Evolutionary conservation across 1,140 invertebrate species (phyloP).

Genomic region (Limonius californicus): DNA sequence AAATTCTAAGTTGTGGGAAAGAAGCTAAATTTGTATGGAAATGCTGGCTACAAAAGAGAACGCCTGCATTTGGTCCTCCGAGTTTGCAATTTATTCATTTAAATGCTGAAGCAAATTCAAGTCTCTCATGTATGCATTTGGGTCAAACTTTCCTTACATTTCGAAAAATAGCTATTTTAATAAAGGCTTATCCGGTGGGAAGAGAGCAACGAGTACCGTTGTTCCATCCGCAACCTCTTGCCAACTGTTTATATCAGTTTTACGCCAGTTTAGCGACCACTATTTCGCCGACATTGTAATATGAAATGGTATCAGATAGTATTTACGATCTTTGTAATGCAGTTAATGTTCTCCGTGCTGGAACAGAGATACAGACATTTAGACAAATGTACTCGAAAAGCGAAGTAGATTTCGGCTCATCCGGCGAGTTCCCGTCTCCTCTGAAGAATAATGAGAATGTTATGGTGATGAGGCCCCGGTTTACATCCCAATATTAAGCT

Average conservation of each 20-base stretch:
- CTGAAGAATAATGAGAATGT: constrained; percentile 44
- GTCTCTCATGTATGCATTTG: not conserved
- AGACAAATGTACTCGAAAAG: constrained; percentile 39
- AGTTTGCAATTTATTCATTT: not conserved
- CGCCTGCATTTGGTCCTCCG: too few relatives aligned
- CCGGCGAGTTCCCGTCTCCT: constrained; percentile 22
- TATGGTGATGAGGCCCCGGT: constrained; percentile 42
- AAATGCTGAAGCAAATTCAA: not conserved
- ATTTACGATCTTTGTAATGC: constrained; percentile 36
- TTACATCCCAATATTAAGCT: constrained; percentile 41
- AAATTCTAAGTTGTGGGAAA: too few relatives aligned
- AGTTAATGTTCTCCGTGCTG: constrained; percentile 32
- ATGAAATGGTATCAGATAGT: constrained; percentile 30
- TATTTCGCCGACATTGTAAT: constrained; percentile 23
- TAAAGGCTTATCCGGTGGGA: not conserved
- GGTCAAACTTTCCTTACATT: not conserved
- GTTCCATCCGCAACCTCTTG: constrained; percentile 6
- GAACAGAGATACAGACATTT: constrained; percentile 36
- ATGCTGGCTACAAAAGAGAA: too few relatives aligned
- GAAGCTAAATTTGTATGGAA: too few relatives aligned
- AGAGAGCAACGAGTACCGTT: not conserved
- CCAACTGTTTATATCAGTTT: constrained; percentile 19
- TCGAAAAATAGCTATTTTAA: not conserved
- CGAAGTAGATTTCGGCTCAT: constrained; percentile 35
- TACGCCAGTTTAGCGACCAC: constrained; percentile 18